phyloP scores from a whole-genome alignment of 2,888 invertebrate genomes.

The Nebria salina region DNA sequence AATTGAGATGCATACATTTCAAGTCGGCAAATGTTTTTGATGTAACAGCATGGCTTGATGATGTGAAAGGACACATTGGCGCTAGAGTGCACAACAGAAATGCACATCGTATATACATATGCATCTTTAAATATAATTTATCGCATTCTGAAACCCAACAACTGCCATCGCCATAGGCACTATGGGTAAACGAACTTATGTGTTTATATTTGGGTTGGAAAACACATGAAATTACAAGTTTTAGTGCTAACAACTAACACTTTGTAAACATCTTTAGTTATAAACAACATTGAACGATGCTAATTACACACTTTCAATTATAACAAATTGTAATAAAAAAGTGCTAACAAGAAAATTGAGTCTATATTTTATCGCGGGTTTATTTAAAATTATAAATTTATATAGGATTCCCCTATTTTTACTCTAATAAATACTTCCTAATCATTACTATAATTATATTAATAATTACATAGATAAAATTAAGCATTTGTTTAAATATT shows the following conservation, averaged over 20 bases:
- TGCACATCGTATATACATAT: background rate
- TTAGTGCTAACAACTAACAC: background rate
- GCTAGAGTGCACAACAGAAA: constrained; percentile 6
- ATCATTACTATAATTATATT: too few relatives aligned
- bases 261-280: background rate
- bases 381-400: background rate
- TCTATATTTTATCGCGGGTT: background rate
- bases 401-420: background rate
- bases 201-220: constrained; percentile 26
- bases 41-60: background rate
- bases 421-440: too few relatives aligned
- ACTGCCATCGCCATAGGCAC: background rate
- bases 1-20: constrained; percentile 4
- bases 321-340: background rate
- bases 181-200: constrained; percentile 22
- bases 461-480: too few relatives aligned
- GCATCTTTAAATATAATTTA: constrained; percentile 30
- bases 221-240: background rate
- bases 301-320: background rate
- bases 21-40: constrained; percentile 13
- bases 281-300: background rate
- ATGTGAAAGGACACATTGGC: background rate
- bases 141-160: constrained; percentile 6
- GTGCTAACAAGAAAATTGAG: background rate
- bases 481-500: too few relatives aligned